Evolutionary conservation across 2,797 vertebrate species (phyloP).

Genomic region (Acomys russatus): DNA sequence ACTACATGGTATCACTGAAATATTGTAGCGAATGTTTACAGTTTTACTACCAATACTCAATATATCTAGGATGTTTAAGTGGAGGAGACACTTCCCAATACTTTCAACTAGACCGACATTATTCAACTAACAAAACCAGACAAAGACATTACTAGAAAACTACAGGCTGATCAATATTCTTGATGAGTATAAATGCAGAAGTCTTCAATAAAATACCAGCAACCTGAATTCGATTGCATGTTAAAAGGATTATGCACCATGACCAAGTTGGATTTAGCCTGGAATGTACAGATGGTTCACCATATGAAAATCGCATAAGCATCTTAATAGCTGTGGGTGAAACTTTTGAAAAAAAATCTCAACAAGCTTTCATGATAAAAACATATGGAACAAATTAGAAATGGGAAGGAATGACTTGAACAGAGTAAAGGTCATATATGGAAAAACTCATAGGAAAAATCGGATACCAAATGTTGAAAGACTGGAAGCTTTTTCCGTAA

Average conservation of each 20-base stretch:
- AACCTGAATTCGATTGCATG: not conserved
- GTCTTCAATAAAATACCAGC: constrained; percentile 32
- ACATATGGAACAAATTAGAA: not conserved
- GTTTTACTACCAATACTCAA: not conserved
- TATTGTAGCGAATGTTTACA: not conserved
- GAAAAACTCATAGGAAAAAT: not conserved
- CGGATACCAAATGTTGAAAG: not conserved
- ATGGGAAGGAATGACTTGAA: constrained; percentile 25
- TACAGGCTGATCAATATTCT: not conserved
- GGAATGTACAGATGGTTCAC: not conserved
- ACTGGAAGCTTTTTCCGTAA: not conserved
- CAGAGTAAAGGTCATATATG: not conserved
- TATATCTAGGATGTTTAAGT: not conserved
- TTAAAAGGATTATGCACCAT: not conserved
- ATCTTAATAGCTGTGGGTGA: constrained; percentile 14
- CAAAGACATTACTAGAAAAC: not conserved
- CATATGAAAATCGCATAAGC: constrained; percentile 17
- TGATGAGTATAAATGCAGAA: not conserved
- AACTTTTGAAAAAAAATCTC: constrained; percentile 17
- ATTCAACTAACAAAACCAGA: not conserved
- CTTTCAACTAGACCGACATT: not conserved
- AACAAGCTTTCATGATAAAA: constrained; percentile 24
- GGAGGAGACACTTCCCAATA: not conserved
- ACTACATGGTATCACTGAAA: not conserved
- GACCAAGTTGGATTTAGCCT: not conserved